phyloP scores from a whole-genome alignment of 2,797 vertebrate species.

The Schizopygopsis pylzovi region DNA sequence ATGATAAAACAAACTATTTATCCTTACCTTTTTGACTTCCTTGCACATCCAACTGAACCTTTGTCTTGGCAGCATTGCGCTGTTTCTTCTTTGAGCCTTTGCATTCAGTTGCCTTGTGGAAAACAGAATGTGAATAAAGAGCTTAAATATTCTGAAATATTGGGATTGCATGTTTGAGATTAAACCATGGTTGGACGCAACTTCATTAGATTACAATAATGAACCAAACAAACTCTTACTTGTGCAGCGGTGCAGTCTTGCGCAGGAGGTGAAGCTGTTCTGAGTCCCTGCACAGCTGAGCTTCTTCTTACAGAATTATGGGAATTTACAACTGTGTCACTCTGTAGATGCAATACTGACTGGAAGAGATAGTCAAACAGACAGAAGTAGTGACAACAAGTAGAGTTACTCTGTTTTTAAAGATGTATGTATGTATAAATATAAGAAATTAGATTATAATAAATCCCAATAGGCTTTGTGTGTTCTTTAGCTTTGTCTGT shows the following conservation, averaged over 20 bases:
- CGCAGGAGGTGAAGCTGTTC: background rate
- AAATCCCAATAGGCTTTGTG: background rate
- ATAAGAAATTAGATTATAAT: background rate
- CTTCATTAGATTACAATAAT: background rate
- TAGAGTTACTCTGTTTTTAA: too few species aligned
- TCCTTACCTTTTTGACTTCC: constrained; percentile 41
- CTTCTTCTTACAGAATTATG: constrained; percentile 39
- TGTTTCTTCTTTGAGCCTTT: constrained; percentile 56
- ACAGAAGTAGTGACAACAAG: background rate
- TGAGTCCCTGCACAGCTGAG: background rate
- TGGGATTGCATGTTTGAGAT: background rate
- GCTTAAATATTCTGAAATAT: background rate
- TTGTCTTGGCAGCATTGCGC: constrained; percentile 25
- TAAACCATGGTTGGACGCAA: background rate
- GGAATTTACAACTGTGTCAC: constrained; percentile 6
- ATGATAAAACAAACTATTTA: background rate
- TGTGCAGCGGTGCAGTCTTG: constrained; percentile 9
- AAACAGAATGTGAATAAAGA: background rate
- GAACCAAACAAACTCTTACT: background rate
- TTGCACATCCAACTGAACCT: background rate
- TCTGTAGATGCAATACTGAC: constrained; percentile 23
- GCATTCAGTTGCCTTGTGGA: constrained; percentile 46
- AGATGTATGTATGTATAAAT: too few species aligned
- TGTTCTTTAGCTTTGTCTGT: background rate
- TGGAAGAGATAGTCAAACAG: constrained; percentile 1